A percentile compares a stretch with the other conserved stretches of the same genome.
Conservation (phyloP, 2,888 invertebrate species). For the Cotesia congregata region DNA sequence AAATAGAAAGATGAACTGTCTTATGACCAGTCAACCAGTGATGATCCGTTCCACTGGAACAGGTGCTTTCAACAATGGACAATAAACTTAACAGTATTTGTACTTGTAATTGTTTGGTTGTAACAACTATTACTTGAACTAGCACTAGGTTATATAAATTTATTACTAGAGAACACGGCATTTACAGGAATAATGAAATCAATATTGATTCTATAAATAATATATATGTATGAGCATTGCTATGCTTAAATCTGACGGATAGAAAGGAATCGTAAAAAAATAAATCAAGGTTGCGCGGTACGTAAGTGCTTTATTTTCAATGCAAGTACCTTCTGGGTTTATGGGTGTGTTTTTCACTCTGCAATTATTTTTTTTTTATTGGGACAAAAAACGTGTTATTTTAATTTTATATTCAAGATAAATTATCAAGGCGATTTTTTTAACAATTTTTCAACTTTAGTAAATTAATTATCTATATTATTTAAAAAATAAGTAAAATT, state of each 20-base stretch:
- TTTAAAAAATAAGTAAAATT: too few species aligned
- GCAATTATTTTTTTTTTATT: not conserved
- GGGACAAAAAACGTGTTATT: not conserved
- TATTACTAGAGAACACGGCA: slow-evolving; percentile 19
- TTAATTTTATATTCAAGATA: not conserved
- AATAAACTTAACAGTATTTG: slow-evolving; percentile 42
- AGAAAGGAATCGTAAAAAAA: slow-evolving; percentile 29
- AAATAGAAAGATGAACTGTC: slow-evolving; percentile 27
- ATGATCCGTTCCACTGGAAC: slow-evolving; percentile 46
- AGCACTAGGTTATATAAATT: slow-evolving; percentile 19
- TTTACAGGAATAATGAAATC: slow-evolving; percentile 25
- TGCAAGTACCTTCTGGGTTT: not conserved
- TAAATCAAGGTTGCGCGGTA: slow-evolving; percentile 27
- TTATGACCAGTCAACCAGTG: slow-evolving; percentile 32
- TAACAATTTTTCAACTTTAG: too few species aligned
- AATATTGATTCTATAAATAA: slow-evolving; percentile 32
- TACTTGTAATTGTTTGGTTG: slow-evolving; percentile 23
- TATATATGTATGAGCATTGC: not conserved
- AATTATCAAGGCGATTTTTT: too few species aligned
- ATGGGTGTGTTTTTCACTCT: not conserved
- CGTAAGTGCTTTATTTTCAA: slow-evolving; percentile 25
- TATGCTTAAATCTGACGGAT: slow-evolving; percentile 15
- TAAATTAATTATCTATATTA: too few species aligned
- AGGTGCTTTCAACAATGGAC: slow-evolving; percentile 50
- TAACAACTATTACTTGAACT: slow-evolving; percentile 20